Conservation (phyloP, 2,113 vertebrate genomes). For the Dissostichus mawsoni region DNA sequence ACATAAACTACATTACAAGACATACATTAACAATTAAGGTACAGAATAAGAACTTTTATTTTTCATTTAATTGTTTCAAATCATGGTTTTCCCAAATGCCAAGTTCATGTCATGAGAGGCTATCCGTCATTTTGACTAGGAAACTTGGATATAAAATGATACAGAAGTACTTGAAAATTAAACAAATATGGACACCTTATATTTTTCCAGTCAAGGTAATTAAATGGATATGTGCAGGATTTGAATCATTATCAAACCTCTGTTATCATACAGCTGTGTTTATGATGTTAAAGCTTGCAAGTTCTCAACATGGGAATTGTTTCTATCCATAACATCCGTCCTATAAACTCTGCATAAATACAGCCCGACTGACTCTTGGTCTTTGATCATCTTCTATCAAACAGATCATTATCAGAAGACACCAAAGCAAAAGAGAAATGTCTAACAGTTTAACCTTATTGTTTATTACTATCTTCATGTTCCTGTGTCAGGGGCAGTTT, state of each 20-base stretch:
- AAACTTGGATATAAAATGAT: neutral
- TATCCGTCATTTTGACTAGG: neutral
- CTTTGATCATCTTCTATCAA: too few species aligned
- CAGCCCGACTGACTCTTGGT: neutral
- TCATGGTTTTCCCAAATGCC: neutral
- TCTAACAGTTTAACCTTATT: too few species aligned
- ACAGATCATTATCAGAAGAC: too few species aligned
- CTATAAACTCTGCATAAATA: neutral
- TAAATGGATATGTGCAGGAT: neutral
- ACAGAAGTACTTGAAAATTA: too few species aligned
- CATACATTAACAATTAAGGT: neutral
- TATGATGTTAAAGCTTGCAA: neutral
- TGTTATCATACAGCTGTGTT: neutral
- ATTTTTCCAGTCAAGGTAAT: too few species aligned
- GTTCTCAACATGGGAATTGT: neutral
- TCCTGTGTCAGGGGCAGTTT: too few species aligned
- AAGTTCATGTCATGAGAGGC: neutral
- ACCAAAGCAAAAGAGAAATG: too few species aligned
- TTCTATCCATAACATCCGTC: neutral
- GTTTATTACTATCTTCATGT: too few species aligned
- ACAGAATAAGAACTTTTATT: neutral
- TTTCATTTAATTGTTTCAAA: too few species aligned
- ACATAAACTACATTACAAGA: neutral
- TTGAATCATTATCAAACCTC: neutral
- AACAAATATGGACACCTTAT: too few species aligned